phyloP scores from a whole-genome alignment of 2,797 vertebrate species.

The Crenuchus spilurus region DNA sequence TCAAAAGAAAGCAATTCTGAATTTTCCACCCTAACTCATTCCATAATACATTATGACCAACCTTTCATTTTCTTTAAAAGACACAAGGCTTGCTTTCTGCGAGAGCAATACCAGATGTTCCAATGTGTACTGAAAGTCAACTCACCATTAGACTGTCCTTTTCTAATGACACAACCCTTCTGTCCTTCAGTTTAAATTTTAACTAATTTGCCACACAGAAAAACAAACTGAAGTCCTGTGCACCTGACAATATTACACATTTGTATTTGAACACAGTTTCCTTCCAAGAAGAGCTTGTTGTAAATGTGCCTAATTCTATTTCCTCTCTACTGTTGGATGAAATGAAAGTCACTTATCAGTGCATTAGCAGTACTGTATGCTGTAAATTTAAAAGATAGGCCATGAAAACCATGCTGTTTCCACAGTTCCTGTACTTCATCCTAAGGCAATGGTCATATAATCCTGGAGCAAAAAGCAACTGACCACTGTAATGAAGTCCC shows the following conservation, averaged over 20 bases:
- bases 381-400: background rate
- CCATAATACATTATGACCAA: constrained; percentile 35
- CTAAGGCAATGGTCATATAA: background rate
- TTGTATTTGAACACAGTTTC: background rate
- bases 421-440: background rate
- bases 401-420: background rate
- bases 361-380: background rate
- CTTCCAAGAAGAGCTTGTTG: background rate
- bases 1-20: constrained; percentile 35
- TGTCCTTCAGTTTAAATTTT: constrained; percentile 29
- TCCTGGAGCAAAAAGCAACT: background rate
- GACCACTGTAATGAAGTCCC: background rate
- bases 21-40: constrained; percentile 38
- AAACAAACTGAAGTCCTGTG: background rate
- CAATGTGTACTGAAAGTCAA: constrained; percentile 32
- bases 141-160: constrained; percentile 47
- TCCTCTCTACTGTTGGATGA: background rate
- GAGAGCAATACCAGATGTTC: constrained; percentile 22
- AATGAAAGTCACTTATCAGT: constrained; percentile 1
- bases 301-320: background rate
- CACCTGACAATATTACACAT: too few species aligned
- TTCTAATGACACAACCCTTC: constrained; percentile 41
- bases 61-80: constrained; percentile 54
- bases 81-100: constrained; percentile 19
- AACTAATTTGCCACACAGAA: background rate